Conservation (phyloP, 2,888 invertebrate species). For the Epistrophe eligans region DNA sequence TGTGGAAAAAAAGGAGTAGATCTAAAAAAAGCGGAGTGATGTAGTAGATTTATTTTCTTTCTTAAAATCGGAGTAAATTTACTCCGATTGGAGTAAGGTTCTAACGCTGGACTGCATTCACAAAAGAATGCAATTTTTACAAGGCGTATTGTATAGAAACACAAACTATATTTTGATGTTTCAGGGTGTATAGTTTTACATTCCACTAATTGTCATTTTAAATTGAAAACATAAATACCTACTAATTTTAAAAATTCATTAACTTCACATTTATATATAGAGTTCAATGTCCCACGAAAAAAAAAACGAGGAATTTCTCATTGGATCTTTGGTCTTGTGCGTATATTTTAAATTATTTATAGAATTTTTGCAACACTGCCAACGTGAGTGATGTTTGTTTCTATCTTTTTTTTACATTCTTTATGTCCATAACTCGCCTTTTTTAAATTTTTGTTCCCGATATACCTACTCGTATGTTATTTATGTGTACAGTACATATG, state of each 20-base stretch:
- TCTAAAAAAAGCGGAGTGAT: no score
- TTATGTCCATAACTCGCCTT: slow-evolving; percentile 6
- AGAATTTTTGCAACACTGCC: slow-evolving; percentile 48
- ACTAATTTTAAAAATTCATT: not conserved
- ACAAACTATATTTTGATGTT: no score
- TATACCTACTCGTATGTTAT: no score
- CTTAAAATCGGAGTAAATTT: no score
- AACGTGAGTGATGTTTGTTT: slow-evolving; percentile 34
- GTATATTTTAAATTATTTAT: slow-evolving; percentile 24
- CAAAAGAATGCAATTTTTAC: no score
- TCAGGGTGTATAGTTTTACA: no score
- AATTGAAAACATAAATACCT: not conserved
- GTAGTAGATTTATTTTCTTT: no score
- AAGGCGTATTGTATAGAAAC: no score
- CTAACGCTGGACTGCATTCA: no score
- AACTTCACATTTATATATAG: not conserved
- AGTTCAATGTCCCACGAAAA: slow-evolving; percentile 50
- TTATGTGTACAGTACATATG: not conserved
- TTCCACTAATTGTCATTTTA: not conserved
- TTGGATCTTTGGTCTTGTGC: not conserved
- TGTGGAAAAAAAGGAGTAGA: no score
- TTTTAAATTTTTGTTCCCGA: slow-evolving; percentile 1
- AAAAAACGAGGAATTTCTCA: slow-evolving; percentile 9
- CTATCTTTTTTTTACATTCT: slow-evolving; percentile 7
- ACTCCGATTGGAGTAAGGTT: no score